Evolutionary conservation across 2,797 vertebrate genomes (phyloP).

Genomic region (Hippocampus kuda): DNA sequence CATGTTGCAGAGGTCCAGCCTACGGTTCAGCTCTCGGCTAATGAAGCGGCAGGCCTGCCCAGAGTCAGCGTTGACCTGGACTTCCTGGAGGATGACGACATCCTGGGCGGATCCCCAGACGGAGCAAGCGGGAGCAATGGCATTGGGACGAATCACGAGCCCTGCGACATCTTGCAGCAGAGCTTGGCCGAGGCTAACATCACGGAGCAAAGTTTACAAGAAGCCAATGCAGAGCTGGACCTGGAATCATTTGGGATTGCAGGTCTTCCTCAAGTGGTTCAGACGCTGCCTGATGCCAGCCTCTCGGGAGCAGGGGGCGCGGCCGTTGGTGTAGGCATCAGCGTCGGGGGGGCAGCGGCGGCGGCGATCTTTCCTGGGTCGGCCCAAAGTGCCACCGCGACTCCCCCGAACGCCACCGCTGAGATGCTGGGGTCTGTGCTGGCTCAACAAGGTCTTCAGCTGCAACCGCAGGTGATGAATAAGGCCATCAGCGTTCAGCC

Average conservation of each 20-base stretch:
- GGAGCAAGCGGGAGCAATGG: constrained; percentile 67
- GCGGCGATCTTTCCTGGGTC: constrained; percentile 69
- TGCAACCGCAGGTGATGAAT: constrained; percentile 83
- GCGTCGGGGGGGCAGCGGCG: constrained; percentile 67
- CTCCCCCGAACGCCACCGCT: constrained; percentile 59
- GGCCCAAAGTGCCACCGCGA: constrained; percentile 45
- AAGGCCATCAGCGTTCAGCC: constrained; percentile 91
- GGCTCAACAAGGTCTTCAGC: constrained; percentile 70
- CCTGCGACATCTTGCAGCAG: constrained; percentile 95
- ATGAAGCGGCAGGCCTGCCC: constrained; percentile 66
- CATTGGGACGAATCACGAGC: constrained; percentile 71
- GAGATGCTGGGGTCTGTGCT: constrained; percentile 82
- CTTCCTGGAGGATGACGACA: constrained; percentile 95
- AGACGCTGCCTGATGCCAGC: constrained; percentile 68
- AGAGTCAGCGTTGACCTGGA: constrained; percentile 88
- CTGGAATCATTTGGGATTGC: constrained; percentile 88
- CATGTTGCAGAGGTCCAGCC: constrained; percentile 81
- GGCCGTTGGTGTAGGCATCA: constrained; percentile 61
- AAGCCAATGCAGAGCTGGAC: constrained; percentile 89
- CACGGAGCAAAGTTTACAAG: constrained; percentile 89
- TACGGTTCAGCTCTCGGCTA: constrained; percentile 66
- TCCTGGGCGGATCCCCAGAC: constrained; percentile 78
- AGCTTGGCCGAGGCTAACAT: constrained; percentile 95
- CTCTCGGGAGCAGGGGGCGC: constrained; percentile 55
- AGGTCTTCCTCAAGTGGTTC: constrained; percentile 81